Evolutionary conservation across 1,140 invertebrate genomes (phyloP).

Genomic region (Microplitis mediator): DNA sequence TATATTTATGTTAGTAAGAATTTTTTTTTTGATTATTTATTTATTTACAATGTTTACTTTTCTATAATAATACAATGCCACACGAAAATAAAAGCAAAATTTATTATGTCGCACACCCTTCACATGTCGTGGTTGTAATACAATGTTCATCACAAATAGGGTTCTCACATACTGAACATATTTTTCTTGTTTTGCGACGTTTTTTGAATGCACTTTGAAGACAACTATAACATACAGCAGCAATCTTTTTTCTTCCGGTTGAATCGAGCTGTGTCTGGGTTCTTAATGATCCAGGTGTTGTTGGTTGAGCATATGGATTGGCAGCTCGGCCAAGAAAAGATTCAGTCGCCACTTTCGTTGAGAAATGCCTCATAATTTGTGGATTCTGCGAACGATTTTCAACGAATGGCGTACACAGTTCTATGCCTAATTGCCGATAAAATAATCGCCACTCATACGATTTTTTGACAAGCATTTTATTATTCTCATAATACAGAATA

Average conservation of each 20-base stretch:
- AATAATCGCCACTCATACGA: constrained; percentile 18
- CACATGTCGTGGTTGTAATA: constrained; percentile 4
- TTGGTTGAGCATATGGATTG: constrained; percentile 15
- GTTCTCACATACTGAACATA: not conserved
- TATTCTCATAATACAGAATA: constrained; percentile 24
- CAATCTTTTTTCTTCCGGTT: constrained; percentile 14
- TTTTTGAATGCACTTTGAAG: constrained; percentile 7
- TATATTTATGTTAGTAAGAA: no score
- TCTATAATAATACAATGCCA: not conserved
- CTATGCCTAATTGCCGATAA: constrained; percentile 19
- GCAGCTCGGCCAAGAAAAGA: constrained; percentile 6
- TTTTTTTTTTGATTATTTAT: no score
- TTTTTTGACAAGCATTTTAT: constrained; percentile 14
- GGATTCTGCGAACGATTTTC: constrained; percentile 10
- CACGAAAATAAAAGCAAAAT: not conserved
- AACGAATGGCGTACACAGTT: constrained; percentile 16
- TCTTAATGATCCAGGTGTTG: not conserved
- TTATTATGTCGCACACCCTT: not conserved
- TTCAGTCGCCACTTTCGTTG: constrained; percentile 8
- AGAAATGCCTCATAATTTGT: constrained; percentile 15
- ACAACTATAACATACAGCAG: constrained; percentile 6
- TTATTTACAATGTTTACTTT: no score
- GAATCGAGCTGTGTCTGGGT: constrained; percentile 10
- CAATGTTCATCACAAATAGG: not conserved
- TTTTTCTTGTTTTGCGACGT: constrained; percentile 5